phyloP scores from a whole-genome alignment of 2,888 invertebrate genomes.

The Caenorhabditis afra region DNA sequence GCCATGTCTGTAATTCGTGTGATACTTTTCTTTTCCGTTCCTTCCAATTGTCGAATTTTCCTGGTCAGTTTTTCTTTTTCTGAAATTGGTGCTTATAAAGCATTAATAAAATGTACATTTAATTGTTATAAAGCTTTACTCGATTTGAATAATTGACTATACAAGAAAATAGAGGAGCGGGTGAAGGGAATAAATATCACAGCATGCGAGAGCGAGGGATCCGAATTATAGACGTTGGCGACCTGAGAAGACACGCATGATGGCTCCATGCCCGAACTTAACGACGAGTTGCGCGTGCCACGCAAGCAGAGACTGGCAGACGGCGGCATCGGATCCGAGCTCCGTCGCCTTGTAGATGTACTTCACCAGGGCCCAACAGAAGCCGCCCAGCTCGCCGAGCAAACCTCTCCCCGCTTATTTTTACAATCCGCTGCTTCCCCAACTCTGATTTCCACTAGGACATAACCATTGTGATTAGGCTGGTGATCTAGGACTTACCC shows the following conservation, averaged over 20 bases:
- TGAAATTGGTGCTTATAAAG: conserved; percentile 19
- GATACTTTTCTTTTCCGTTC: conserved; percentile 24
- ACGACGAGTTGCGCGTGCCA: conserved; percentile 77
- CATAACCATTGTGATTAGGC: too few species aligned
- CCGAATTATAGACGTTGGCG: conserved; percentile 62
- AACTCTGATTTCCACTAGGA: too few species aligned
- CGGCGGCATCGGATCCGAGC: conserved; percentile 69
- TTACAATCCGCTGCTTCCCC: too few species aligned
- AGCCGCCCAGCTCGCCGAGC: too few species aligned
- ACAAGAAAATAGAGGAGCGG: background rate
- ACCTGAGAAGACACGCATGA: conserved; percentile 74
- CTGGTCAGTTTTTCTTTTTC: background rate
- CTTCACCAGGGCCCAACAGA: too few species aligned
- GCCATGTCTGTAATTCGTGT: conserved; percentile 34
- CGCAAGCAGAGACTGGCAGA: conserved; percentile 71
- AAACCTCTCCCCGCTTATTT: too few species aligned
- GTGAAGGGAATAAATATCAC: conserved; percentile 5
- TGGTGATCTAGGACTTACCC: too few species aligned
- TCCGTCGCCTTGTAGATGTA: conserved; percentile 79
- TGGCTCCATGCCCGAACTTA: conserved; percentile 74
- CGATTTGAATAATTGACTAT: background rate
- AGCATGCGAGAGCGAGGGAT: conserved; percentile 3
- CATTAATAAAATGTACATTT: background rate
- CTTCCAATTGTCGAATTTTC: conserved; percentile 3
- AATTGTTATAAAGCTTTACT: conserved; percentile 26